phyloP scores from a whole-genome alignment of 2,888 invertebrate genomes.

The Galerucella calmariensis region DNA sequence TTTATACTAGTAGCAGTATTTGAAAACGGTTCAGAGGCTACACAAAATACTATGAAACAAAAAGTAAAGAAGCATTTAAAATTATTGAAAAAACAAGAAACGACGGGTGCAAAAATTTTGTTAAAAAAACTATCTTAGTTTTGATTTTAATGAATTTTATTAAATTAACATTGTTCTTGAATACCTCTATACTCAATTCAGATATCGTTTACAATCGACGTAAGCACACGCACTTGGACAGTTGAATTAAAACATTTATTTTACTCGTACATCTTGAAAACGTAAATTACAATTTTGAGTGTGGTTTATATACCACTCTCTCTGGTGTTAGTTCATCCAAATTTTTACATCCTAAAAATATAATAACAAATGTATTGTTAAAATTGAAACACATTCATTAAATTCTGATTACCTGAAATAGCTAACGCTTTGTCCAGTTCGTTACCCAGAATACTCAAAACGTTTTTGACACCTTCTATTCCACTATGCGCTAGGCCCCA shows the following conservation, averaged over 20 bases:
- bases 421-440: conserved; percentile 83
- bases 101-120: conserved; percentile 74
- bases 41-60: conserved; percentile 65
- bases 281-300: conserved; percentile 36
- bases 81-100: conserved; percentile 68
- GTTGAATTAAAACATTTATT: background rate
- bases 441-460: conserved; percentile 77
- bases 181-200: too few species aligned
- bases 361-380: conserved; percentile 16
- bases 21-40: conserved; percentile 70
- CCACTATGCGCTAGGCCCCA: conserved; percentile 87
- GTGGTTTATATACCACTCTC: conserved; percentile 77
- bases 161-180: background rate
- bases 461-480: conserved; percentile 78
- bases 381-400: background rate
- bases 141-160: conserved; percentile 13
- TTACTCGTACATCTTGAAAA: background rate
- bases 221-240: too few species aligned
- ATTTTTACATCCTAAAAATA: conserved; percentile 72
- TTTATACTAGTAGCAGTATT: conserved; percentile 77
- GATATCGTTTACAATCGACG: too few species aligned
- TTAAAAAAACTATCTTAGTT: conserved; percentile 56
- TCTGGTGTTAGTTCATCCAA: conserved; percentile 72
- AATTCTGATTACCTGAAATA: conserved; percentile 72
- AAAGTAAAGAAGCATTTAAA: conserved; percentile 66